These are phyloP conservation scores for Drosophila sp. DNA, from an alignment of 1,140 invertebrate species.

Conservation along the genomic window DNA sequence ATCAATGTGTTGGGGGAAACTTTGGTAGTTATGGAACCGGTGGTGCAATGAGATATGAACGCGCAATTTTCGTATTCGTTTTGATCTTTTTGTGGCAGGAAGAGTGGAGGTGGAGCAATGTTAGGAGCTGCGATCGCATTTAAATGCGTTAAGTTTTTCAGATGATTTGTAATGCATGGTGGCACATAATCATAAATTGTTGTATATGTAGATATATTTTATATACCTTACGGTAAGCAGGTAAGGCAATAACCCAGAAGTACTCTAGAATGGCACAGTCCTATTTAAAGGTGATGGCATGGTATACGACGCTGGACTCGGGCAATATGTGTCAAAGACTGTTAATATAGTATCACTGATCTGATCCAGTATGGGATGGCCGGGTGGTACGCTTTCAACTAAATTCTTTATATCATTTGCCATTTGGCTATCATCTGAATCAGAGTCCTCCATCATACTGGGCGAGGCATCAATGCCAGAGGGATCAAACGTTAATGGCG, in stretches of 20 bases:
- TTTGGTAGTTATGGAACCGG: neutral
- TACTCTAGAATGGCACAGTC: conserved; percentile 35
- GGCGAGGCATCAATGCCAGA: conserved; percentile 39
- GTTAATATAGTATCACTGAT: conserved; percentile 44
- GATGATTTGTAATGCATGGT: conserved; percentile 39
- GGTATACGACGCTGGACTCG: conserved; percentile 31
- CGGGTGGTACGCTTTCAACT: conserved; percentile 30
- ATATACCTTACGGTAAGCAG: conserved; percentile 64
- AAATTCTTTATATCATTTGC: conserved; percentile 41
- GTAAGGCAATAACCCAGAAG: conserved; percentile 13
- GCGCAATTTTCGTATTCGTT: neutral
- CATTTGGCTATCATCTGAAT: conserved; percentile 62
- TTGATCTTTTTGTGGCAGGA: neutral
- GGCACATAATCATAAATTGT: conserved; percentile 25
- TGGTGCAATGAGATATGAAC: conserved; percentile 18
- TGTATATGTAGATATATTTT: conserved; percentile 1
- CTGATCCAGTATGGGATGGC: conserved; percentile 51
- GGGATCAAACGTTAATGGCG: conserved; percentile 40
- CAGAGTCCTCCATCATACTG: conserved; percentile 55
- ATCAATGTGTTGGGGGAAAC: neutral
- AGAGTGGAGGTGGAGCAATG: conserved; percentile 3
- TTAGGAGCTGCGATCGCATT: conserved; percentile 18
- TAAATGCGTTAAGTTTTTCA: conserved; percentile 16
- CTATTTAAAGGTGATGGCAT: conserved; percentile 46
- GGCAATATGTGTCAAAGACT: conserved; percentile 4